These are phyloP conservation scores for Phorcus lineatus DNA, from an alignment of 2,888 invertebrate genomes.

Conservation along the genomic window DNA sequence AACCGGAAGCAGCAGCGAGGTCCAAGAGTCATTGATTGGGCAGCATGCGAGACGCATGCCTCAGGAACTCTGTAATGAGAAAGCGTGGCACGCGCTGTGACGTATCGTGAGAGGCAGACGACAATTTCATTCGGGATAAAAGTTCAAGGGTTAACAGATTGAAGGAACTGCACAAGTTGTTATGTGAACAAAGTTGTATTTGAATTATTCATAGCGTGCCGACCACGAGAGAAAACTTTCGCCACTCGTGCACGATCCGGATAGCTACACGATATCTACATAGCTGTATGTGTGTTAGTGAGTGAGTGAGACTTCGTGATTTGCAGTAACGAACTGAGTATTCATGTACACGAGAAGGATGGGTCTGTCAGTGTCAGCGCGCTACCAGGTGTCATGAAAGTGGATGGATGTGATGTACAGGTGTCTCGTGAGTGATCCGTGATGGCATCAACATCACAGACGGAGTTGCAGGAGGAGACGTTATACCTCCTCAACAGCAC, in stretches of 20 bases:
- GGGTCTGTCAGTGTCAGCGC: background rate
- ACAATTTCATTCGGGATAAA: background rate
- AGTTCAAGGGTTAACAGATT: background rate
- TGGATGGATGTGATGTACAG: background rate
- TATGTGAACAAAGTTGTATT: background rate
- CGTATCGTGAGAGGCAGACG: background rate
- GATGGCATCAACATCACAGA: constrained; percentile 14
- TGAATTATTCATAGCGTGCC: too few relatives aligned
- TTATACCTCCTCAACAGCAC: background rate
- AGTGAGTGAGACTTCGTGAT: background rate
- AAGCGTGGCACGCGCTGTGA: background rate
- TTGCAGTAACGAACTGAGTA: background rate
- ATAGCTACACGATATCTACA: background rate
- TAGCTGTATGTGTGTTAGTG: background rate
- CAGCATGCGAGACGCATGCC: background rate
- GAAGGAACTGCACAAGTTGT: background rate
- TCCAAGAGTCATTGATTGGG: too few relatives aligned
- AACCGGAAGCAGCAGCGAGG: too few relatives aligned
- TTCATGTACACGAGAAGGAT: background rate
- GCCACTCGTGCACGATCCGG: background rate
- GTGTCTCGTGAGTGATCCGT: background rate
- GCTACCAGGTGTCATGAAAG: background rate
- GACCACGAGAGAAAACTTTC: too few relatives aligned
- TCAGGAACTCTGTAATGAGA: background rate
- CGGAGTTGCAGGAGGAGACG: background rate